Conservation (phyloP, 1,140 invertebrate species). For the Drosophila tsacasi region DNA sequence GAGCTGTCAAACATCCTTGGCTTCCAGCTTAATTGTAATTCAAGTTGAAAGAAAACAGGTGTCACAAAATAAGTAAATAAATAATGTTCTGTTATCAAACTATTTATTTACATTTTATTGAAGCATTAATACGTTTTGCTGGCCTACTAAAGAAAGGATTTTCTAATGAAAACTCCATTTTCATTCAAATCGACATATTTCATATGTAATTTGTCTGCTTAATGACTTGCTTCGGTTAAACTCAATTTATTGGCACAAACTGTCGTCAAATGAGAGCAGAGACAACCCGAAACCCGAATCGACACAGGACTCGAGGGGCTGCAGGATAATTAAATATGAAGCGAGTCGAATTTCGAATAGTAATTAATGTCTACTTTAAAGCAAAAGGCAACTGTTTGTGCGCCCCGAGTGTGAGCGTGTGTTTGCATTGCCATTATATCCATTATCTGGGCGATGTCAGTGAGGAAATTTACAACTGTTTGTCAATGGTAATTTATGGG, state of each 20-base stretch:
- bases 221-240: constrained; percentile 6
- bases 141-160: not conserved
- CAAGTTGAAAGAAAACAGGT: not conserved
- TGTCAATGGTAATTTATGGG: constrained; percentile 37
- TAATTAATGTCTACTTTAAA: constrained; percentile 57
- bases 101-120: not conserved
- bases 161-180: not conserved
- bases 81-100: not conserved
- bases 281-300: constrained; percentile 5
- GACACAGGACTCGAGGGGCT: constrained; percentile 1
- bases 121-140: not conserved
- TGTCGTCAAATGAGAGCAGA: constrained; percentile 5
- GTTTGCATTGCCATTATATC: constrained; percentile 24
- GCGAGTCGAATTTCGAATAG: constrained; percentile 43
- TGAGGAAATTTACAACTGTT: constrained; percentile 40
- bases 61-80: not conserved
- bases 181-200: too few species aligned
- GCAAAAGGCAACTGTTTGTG: constrained; percentile 2
- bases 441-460: constrained; percentile 20
- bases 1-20: constrained; percentile 12
- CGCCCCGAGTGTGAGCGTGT: not conserved
- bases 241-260: constrained; percentile 15
- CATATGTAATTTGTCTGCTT: not conserved
- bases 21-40: not conserved
- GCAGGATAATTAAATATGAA: constrained; percentile 32